These are phyloP conservation scores for Montipora efflorescens DNA, from an alignment of 64 coral and sea anemone species.

Conservation along the genomic window DNA sequence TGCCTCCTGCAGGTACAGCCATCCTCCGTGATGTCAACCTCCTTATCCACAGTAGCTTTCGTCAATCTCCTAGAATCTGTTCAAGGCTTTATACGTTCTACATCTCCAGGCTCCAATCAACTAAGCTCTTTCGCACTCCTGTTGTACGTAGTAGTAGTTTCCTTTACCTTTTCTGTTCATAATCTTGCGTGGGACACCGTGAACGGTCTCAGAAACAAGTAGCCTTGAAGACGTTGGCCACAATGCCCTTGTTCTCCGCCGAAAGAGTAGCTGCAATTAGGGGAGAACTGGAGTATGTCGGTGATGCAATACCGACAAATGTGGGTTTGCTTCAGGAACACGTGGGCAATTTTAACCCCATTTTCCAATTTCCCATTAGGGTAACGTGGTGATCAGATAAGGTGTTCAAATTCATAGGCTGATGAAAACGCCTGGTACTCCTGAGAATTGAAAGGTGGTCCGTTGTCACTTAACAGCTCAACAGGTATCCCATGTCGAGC, in stretches of 20 bases:
- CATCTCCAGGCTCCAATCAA: slow-evolving; percentile 44
- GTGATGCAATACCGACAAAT: slow-evolving; percentile 18
- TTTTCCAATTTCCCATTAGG: slow-evolving; percentile 48
- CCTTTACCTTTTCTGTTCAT: slow-evolving; percentile 8
- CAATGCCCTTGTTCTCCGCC: slow-evolving; percentile 13
- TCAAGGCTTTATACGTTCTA: neutral
- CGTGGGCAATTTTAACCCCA: slow-evolving; percentile 26
- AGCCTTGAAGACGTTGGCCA: slow-evolving; percentile 10
- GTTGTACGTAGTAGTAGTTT: slow-evolving; percentile 3
- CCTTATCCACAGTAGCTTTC: slow-evolving; percentile 9
- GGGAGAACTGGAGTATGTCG: slow-evolving; percentile 24
- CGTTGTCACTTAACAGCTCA: slow-evolving; percentile 37
- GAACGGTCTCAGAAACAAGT: slow-evolving; percentile 9
- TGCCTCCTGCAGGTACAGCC: slow-evolving; percentile 13
- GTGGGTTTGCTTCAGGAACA: neutral
- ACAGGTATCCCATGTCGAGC: slow-evolving; percentile 37
- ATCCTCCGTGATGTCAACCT: slow-evolving; percentile 40
- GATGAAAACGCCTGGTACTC: slow-evolving; percentile 30
- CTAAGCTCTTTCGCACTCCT: neutral
- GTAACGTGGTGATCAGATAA: slow-evolving; percentile 9
- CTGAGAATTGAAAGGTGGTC: slow-evolving; percentile 21
- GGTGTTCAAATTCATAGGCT: slow-evolving; percentile 23
- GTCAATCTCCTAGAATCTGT: neutral
- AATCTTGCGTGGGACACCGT: slow-evolving; percentile 1
- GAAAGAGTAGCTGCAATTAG: slow-evolving; percentile 7